Base-by-base conservation (phyloP, 2,113 vertebrate genomes). In the Psammodynastes pulverulentus region DNA sequence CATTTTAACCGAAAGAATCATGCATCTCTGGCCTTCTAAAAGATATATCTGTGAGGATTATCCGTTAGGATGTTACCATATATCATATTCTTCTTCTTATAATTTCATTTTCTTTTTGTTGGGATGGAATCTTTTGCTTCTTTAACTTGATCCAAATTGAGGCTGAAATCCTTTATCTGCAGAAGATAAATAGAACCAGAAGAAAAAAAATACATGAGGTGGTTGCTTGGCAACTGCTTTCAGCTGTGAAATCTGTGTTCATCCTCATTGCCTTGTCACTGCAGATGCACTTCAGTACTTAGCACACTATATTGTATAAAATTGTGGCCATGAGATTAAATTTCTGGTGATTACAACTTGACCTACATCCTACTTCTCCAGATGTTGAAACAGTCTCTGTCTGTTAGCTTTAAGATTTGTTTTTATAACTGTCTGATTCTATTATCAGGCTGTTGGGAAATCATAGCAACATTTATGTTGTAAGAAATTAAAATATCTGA, bases 221-320 rank as follows among this genome's bases (percentile, higher is more conserved):
- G 52, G 87, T 84, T 92, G 91, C 87, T 92, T 92, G 91, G 91
- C 87, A 92, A 84, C 87, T 84, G 91, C 43, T 92, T 92, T 92
- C 67, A 84, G 43, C 46, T 43, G 52, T 84, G 87, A 48, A 21
- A 43, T 45, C 54, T 67, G 7, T 43, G 90, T 43, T 91, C 54
- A 87, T 87, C 29, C 85, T 51, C 56, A 87, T 89, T 84, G 62
- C 39, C 29, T 92, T 84, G 26, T 17, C 21, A 48, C 54, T 89
- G 67, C 62, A 34, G 87, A 43, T 48, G 54, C 67, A 84, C 43
- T 43, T 89, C 3, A 52, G 43, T 84, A 7, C 23, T 89, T 84
- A 84, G 51, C 87, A 89, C 43, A 56, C 17, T 86, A 12, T n/a
- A 91, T 86, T 86, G 17, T 86, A 54, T 90, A 91, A 88, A 56